These are phyloP conservation scores for Apoda limacodes DNA, from an alignment of 2,888 invertebrate species.

Conservation along the genomic window DNA sequence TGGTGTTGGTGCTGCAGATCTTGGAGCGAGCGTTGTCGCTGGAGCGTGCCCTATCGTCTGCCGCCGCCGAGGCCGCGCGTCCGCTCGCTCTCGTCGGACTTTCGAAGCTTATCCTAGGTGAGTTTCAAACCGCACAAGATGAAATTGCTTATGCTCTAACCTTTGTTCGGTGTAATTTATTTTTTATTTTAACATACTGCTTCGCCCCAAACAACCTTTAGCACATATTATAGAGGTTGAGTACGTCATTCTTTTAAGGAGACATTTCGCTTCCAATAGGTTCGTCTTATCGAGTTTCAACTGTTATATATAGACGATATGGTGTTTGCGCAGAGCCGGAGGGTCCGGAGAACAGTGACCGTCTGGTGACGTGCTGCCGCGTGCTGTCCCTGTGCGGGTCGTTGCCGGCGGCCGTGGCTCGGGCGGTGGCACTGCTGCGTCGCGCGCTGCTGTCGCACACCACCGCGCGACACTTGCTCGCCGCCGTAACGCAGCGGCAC, in stretches of 20 bases:
- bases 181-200: no score
- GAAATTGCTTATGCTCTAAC: no score
- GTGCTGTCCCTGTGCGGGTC: constrained; percentile 33
- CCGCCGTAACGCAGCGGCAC: constrained; percentile 77
- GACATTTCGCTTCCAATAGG: no score
- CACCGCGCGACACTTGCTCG: constrained; percentile 57
- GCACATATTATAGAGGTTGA: no score
- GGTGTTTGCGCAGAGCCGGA: constrained; percentile 28
- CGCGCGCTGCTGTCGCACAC: constrained; percentile 78
- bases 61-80: constrained; percentile 73
- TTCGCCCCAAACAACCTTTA: no score
- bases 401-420: constrained; percentile 69
- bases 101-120: constrained; percentile 83
- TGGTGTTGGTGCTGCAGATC: constrained; percentile 79
- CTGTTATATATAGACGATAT: not conserved
- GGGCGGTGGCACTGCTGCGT: constrained; percentile 74
- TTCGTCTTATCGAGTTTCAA: no score
- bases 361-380: constrained; percentile 42
- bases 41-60: constrained; percentile 78
- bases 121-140: no score
- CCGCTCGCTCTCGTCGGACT: constrained; percentile 79
- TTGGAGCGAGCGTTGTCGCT: constrained; percentile 78
- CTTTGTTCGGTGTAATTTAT: no score
- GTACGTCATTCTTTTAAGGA: no score
- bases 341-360: constrained; percentile 32